Evolutionary conservation across 64 coral and sea anemone species (phyloP).

Genomic region (Porites lutea): DNA sequence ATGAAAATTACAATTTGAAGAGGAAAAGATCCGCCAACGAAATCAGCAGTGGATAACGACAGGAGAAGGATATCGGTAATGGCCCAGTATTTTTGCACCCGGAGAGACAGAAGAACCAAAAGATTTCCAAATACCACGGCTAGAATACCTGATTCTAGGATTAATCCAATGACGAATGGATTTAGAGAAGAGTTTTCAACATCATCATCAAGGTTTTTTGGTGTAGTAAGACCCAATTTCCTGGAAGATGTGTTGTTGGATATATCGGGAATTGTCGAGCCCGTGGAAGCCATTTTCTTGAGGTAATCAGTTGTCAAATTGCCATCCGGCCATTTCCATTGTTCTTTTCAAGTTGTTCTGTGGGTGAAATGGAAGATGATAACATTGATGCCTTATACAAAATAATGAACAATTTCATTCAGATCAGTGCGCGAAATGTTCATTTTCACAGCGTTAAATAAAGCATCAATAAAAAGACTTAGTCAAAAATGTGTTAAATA

Average conservation of each 20-base stretch:
- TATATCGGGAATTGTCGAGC: not conserved
- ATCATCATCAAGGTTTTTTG: not conserved
- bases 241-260: not conserved
- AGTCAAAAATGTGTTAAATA: too few relatives aligned
- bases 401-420: too few relatives aligned
- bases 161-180: conserved; percentile 60
- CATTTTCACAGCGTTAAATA: too few relatives aligned
- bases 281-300: conserved; percentile 3
- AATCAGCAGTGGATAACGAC: conserved; percentile 87
- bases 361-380: too few relatives aligned
- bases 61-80: conserved; percentile 84
- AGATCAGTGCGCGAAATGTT: too few relatives aligned
- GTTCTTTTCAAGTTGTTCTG: too few relatives aligned
- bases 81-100: conserved; percentile 68
- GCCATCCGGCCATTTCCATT: too few relatives aligned
- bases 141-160: conserved; percentile 68
- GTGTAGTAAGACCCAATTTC: not conserved
- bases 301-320: not conserved
- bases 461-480: too few relatives aligned
- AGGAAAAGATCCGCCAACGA: conserved; percentile 73
- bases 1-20: conserved; percentile 91
- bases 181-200: conserved; percentile 8
- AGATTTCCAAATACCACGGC: conserved; percentile 72
- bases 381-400: too few relatives aligned
- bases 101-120: conserved; percentile 79